Base-by-base conservation (phyloP, 2,888 invertebrate genomes). In the Scaptomyza parva region DNA sequence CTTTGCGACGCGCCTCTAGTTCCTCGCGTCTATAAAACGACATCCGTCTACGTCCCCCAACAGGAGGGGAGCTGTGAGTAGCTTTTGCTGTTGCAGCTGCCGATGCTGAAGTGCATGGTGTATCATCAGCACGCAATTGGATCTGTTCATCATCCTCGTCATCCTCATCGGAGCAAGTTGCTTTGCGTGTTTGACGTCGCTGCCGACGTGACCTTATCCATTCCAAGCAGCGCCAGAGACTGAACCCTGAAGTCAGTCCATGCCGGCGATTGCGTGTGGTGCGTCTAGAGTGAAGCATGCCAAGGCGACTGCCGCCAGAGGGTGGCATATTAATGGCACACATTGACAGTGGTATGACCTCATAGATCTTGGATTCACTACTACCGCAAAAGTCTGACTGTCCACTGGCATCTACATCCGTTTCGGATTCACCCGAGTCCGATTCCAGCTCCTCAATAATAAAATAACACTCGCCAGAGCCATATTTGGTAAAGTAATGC, bases 401-500 rank as follows among this genome's bases (percentile, higher is more conserved):
- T 0, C 61, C 74, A 7, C 77, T 74, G 24, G 74, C 74, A 45
- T 74, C 74, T 4, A 68, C 77, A 35, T 87, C 89, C 11, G 93
- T 93, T 65, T 94, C 94, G 9, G 93, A 93, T 65, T 94, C 94
- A 0, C 47, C 75, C 3, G 93, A 93, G 41, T 94, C 94, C 3
- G 94, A 93, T 73, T 94, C 76, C 92, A 89, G 66, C 40, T 92
- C 92, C 78, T 95, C 95, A 0, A 94, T 93, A 64, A 94, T 94
- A 89, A 95, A 95, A 90, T 95, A 95, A 82, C 95, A 94, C 89
- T 96, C 96, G 0, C 96, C 96, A 5, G 95, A 96, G 22, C 96
- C 96, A 76, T 95, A 95, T 91, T 96, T 96, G n/a, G 96, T 96
- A 90, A 95, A 96, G 89, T 95, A 96, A 89, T 96, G 96, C 1